Evolutionary conservation across 1,140 invertebrate species (phyloP), one percentile per base, ranked within the genome.

Genomic region (Hycleus phaleratus): DNA sequence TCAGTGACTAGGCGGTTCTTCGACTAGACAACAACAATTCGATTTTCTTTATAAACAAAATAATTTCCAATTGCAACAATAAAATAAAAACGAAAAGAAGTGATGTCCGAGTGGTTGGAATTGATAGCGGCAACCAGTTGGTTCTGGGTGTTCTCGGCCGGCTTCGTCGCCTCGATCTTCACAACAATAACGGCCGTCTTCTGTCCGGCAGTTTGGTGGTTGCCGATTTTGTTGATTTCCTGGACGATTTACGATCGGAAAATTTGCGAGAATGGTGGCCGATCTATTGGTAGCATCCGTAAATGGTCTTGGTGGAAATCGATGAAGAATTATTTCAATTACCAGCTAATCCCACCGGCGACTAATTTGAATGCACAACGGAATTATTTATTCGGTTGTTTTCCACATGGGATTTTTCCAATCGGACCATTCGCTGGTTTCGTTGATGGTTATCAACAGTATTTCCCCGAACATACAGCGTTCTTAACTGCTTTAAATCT

Each of bases 391-490:
- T 55, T 55, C 9, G 25, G 24, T 4, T 46, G 44, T 40, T 55
- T 45, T 12, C 52, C 52, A 11, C 52, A 55, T 25, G 52, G 52
- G 2, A 45, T 55, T 0, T 46, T 55, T 6, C 45, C 52, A 10
- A 12, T 32, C 7, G 52, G 52, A 5, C n/a, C 45, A 7, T 24
- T 26, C 32, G 8, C 4, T 40, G 3, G 10, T 3, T 12, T 46
- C n/a, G 10, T 26, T 46, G 6, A 6, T 11, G 52, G 10, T 24
- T 40, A 44, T 11, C 10, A 44, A 10, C 18, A 55, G 11, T 11
- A 25, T 26, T 47, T 38, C 39, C 52, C 44, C 2, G 18, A 55
- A 2, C 39, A 39, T 45, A 5, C 3, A n/a, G 25, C 25, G 18
- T 39, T 11, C 5, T 38, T 38, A 6, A 44, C 24, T 6, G 46